Evolutionary conservation across 2,113 vertebrate species (phyloP), one percentile per base, ranked within the genome.

Genomic region (Pseudopodoces humilis): DNA sequence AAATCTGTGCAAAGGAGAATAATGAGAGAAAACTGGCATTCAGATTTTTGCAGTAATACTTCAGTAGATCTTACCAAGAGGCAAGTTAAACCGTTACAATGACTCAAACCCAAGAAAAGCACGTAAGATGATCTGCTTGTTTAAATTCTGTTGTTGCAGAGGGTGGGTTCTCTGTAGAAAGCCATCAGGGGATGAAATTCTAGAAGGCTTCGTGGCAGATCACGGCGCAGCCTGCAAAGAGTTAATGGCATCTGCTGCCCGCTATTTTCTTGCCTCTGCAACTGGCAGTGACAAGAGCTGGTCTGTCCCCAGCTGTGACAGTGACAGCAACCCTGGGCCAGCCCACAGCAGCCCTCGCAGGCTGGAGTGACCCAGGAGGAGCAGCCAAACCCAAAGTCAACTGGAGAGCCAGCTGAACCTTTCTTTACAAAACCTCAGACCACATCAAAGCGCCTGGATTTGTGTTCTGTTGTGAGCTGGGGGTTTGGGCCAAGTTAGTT

Each of bases 401-500:
- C 83, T 55, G 3, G 0, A 70, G 83, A 92, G 93, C 93, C 77
- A 92, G 88, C 63, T 31, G 72, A 95, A 88, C 92, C 85, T 97
- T 96, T 94, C 92, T 83, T 55, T 94, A 94, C 94, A 92, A 96
- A 96, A 94, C 95, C 95, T 95, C 95, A 97, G 93, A 49, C 94
- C 95, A 90, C 95, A 96, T 92, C 76, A 97, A 96, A 94, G 92
- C 0, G 44, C 85, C 46, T 30, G 85, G 68, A 56, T 90, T 94
- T 28, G 44, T 93, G 90, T 75, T 91, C 77, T 83, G 27, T 39
- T 92, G 68, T 75, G 85, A 95, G 35, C 90, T 6, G 13, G 80
- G 70, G 47, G 60, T 47, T 58, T 7, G 27, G 72, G 93, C 95
- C 94, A 93, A 83, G 80, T 81, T 75, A 81, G 88, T 95, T 88